Conservation (phyloP, 2,888 invertebrate species). For the Drosophila ustulata region DNA sequence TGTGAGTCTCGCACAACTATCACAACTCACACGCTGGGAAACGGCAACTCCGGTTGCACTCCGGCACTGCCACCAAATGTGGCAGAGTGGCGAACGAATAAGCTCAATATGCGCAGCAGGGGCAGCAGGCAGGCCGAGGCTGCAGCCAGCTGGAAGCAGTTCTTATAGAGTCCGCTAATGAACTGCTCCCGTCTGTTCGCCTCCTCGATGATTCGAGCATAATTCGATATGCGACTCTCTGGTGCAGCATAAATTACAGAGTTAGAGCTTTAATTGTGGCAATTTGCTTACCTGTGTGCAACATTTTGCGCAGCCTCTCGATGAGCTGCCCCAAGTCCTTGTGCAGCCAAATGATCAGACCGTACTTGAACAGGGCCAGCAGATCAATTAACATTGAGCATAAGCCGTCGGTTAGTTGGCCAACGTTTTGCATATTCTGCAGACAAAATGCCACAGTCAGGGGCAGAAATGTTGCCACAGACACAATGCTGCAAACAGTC, state of each 20-base stretch:
- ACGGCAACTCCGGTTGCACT: conserved; percentile 17
- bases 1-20: not conserved
- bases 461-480: conserved; percentile 28
- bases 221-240: conserved; percentile 19
- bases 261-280: too few species aligned
- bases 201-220: conserved; percentile 10
- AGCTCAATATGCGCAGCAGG: conserved; percentile 21
- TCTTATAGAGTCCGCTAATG: conserved; percentile 6
- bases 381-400: conserved; percentile 31
- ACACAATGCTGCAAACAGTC: conserved; percentile 29
- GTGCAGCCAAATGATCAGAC: not conserved
- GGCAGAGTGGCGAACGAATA: not conserved
- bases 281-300: not conserved
- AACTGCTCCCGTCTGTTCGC: conserved; percentile 39
- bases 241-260: too few species aligned
- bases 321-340: not conserved
- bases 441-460: conserved; percentile 40
- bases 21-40: conserved; percentile 45
- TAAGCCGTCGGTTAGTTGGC: conserved; percentile 35
- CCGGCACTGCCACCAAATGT: not conserved
- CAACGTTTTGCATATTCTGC: conserved; percentile 32
- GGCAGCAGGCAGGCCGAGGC: conserved; percentile 30
- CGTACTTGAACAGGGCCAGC: conserved; percentile 34
- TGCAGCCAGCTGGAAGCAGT: conserved; percentile 20
- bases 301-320: not conserved